Evolutionary conservation across 2,888 invertebrate genomes (phyloP).

Genomic region (Hydriomena furcata): DNA sequence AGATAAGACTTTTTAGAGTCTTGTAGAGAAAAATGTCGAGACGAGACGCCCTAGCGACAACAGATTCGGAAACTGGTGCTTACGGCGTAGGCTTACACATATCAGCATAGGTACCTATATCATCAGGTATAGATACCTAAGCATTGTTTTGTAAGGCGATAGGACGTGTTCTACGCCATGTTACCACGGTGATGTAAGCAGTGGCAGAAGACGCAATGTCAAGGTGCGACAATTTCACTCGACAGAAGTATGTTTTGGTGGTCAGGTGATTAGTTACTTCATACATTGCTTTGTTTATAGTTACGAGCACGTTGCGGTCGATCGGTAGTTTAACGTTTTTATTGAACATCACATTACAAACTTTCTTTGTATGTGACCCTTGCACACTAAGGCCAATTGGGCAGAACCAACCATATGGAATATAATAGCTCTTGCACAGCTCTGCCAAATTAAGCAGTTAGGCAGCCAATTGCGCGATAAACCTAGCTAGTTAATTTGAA

Average conservation of each 20-base stretch:
- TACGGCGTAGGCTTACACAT: no score
- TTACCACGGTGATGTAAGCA: constrained; percentile 56
- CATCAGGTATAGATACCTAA: constrained; percentile 37
- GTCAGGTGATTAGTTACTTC: constrained; percentile 15
- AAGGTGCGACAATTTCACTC: constrained; percentile 64
- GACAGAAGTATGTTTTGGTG: constrained; percentile 12
- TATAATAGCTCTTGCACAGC: no score
- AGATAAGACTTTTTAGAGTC: no score
- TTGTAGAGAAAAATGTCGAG: no score
- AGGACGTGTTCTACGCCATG: constrained; percentile 49
- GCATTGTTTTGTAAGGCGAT: constrained; percentile 60
- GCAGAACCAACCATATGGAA: no score
- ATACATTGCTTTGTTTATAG: constrained; percentile 10
- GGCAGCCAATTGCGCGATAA: no score
- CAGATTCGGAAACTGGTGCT: not conserved
- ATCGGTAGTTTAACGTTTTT: not conserved
- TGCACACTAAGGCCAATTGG: not conserved
- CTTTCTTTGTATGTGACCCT: not conserved
- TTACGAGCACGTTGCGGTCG: constrained; percentile 11
- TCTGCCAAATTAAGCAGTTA: no score
- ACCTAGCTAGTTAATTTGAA: no score
- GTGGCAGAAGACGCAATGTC: constrained; percentile 64
- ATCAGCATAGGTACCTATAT: no score
- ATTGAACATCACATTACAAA: not conserved
- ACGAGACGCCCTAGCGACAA: not conserved